Evolutionary conservation across 2,888 invertebrate species (phyloP).

Genomic region (Allolobophora icterica): DNA sequence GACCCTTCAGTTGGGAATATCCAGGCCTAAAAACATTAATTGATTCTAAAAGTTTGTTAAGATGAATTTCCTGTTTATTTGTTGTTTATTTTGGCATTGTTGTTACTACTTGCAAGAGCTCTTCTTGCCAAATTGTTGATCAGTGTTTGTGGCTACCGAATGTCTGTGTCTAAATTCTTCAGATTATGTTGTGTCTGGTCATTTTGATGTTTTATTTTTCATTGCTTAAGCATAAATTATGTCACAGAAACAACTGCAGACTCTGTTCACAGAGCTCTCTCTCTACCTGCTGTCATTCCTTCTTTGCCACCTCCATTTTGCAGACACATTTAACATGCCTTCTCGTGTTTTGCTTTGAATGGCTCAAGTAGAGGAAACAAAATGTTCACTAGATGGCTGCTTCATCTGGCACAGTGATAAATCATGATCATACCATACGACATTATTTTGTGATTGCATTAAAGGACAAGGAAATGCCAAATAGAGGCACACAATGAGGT

Average conservation of each 20-base stretch:
- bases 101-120: slow-evolving; percentile 7
- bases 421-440: neutral
- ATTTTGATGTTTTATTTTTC: neutral
- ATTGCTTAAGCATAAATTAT: neutral
- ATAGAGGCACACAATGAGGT: neutral
- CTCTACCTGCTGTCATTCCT: neutral
- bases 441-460: neutral
- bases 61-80: neutral
- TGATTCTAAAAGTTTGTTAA: neutral
- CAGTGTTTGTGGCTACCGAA: neutral
- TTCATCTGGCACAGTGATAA: neutral
- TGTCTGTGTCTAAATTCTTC: neutral
- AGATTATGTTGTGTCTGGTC: neutral
- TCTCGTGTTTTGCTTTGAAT: neutral
- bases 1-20: neutral
- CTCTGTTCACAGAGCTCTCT: neutral
- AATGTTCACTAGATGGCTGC: too few species aligned
- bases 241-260: neutral
- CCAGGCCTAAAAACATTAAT: neutral
- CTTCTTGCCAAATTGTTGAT: slow-evolving; percentile 1
- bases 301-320: neutral
- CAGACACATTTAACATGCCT: neutral
- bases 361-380: neutral
- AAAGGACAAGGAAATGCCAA: neutral
- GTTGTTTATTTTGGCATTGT: neutral